Percentiles rank a stretch among this genome's conserved stretches.
Conservation (phyloP, 1,140 invertebrate species). For the Globodera rostochiensis region DNA sequence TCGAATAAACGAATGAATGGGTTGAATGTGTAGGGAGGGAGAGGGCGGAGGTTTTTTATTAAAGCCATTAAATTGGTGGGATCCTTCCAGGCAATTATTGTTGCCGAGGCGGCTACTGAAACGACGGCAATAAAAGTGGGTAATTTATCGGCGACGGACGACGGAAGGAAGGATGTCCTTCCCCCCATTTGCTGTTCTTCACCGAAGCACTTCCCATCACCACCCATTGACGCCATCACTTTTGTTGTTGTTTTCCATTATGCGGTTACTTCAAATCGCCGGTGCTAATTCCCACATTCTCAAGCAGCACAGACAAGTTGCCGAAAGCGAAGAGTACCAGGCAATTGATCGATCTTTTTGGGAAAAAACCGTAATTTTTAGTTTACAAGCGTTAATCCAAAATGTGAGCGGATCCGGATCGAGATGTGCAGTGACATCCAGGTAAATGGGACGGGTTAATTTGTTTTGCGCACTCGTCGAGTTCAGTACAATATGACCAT, state of each 20-base stretch:
- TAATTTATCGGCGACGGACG: slow-evolving; percentile 2
- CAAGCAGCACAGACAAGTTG: not conserved
- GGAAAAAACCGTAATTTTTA: slow-evolving; percentile 30
- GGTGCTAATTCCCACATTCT: not conserved
- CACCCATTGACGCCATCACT: not conserved
- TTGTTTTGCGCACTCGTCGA: not conserved
- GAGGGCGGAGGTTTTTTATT: not conserved
- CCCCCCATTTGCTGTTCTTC: not conserved
- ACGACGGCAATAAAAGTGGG: slow-evolving; percentile 10
- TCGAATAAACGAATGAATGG: too few species aligned
- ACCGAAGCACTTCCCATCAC: not conserved
- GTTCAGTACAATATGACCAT: slow-evolving; percentile 87
- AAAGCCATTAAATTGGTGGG: not conserved
- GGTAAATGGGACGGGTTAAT: not conserved
- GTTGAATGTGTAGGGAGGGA: too few species aligned
- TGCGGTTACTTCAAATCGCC: slow-evolving; percentile 10
- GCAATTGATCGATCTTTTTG: slow-evolving; percentile 29
- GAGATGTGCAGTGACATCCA: slow-evolving; percentile 84
- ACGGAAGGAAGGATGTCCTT: not conserved
- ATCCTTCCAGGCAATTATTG: slow-evolving; percentile 21
- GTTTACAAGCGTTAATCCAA: slow-evolving; percentile 68
- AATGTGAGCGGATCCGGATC: slow-evolving; percentile 89
- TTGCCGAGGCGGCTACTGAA: not conserved
- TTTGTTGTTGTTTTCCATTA: slow-evolving; percentile 6
- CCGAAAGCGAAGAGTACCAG: slow-evolving; percentile 39